phyloP scores from a whole-genome alignment of 2,797 vertebrate species.

The Pteropus rufus region DNA sequence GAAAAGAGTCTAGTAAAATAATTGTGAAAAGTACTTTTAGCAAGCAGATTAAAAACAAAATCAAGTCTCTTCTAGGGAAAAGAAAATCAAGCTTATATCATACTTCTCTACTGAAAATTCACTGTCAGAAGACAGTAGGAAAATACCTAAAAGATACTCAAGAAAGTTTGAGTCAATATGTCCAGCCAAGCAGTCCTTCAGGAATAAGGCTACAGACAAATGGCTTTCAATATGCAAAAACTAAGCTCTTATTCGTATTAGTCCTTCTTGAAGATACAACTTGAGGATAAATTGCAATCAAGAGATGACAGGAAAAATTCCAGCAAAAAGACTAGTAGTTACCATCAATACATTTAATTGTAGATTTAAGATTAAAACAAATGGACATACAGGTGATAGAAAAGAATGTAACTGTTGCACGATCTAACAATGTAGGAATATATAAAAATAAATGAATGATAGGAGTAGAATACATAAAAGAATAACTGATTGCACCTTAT shows the following conservation, averaged over 20 bases:
- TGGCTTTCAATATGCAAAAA: not conserved
- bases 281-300: not conserved
- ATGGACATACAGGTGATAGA: not conserved
- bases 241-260: slow-evolving; percentile 3
- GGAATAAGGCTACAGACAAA: not conserved
- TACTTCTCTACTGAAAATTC: slow-evolving; percentile 7
- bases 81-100: not conserved
- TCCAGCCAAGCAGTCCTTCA: not conserved
- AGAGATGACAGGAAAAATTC: not conserved
- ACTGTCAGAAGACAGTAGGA: not conserved
- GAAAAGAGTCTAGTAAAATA: not conserved
- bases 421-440: not conserved
- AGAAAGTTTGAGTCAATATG: not conserved
- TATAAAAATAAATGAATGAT: not conserved
- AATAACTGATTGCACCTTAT: not conserved
- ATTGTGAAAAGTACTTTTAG: not conserved
- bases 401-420: not conserved
- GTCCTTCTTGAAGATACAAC: not conserved
- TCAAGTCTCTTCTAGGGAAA: not conserved
- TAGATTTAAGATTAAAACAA: slow-evolving; percentile 20
- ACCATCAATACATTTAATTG: not conserved
- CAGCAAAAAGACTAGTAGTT: not conserved
- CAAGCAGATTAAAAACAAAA: not conserved
- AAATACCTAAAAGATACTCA: slow-evolving; percentile 12
- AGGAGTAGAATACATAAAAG: not conserved